These are phyloP conservation scores for Macropis europaea DNA, from an alignment of 2,888 invertebrate genomes.

Conservation along the genomic window DNA sequence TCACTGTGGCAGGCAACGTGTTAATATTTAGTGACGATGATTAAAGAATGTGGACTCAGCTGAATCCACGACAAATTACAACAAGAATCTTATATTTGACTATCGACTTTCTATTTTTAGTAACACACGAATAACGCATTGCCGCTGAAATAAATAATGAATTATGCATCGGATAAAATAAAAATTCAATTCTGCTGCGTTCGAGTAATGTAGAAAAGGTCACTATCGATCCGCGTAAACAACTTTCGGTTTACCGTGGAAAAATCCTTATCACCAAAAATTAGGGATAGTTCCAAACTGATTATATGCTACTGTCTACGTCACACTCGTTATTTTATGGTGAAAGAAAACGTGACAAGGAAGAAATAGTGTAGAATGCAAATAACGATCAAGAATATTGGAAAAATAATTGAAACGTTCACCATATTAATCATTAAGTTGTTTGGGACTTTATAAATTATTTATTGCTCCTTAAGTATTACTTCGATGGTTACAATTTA, in stretches of 20 bases:
- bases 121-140: not conserved
- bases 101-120: not conserved
- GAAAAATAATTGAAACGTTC: too few relatives aligned
- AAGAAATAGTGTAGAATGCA: not conserved
- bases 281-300: not conserved
- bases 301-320: not conserved
- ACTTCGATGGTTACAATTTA: too few relatives aligned
- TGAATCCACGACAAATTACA: too few relatives aligned
- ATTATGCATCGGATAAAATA: not conserved
- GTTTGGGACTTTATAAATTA: constrained; percentile 1
- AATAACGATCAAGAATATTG: too few relatives aligned
- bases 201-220: not conserved
- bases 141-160: not conserved
- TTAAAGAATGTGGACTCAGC: too few relatives aligned
- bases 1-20: too few relatives aligned
- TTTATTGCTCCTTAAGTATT: too few relatives aligned
- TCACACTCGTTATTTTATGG: too few relatives aligned
- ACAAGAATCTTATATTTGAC: not conserved
- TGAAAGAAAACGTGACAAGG: not conserved
- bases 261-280: not conserved
- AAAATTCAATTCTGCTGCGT: not conserved
- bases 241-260: not conserved
- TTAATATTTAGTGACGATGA: too few relatives aligned
- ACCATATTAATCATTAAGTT: too few relatives aligned
- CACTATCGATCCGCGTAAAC: not conserved